Evolutionary conservation across 2,888 invertebrate genomes (phyloP).

Genomic region (Trissoscelio sp.): DNA sequence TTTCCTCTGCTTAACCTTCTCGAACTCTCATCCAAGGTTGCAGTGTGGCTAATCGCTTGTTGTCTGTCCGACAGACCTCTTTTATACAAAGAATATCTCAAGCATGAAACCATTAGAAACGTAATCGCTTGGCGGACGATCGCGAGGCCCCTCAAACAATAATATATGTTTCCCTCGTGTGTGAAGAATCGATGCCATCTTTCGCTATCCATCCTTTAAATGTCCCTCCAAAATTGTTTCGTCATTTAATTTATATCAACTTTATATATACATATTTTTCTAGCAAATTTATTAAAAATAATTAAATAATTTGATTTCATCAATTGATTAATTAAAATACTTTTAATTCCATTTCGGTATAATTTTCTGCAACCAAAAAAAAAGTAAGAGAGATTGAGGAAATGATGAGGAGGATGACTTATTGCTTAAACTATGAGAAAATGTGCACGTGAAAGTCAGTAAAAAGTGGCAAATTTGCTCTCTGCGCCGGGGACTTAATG

Average conservation of each 20-base stretch:
- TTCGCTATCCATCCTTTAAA: neutral
- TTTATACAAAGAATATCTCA: conserved; percentile 67
- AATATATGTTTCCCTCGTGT: conserved; percentile 19
- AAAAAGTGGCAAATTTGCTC: conserved; percentile 39
- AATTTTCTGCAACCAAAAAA: no score
- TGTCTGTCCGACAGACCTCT: conserved; percentile 65
- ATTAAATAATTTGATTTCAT: no score
- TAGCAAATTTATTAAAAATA: no score
- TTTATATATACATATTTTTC: no score
- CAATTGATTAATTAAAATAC: no score
- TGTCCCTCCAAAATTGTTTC: no score
- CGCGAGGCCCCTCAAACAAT: conserved; percentile 52
- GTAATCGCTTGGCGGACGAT: conserved; percentile 48
- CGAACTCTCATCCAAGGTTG: conserved; percentile 59
- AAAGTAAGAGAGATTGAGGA: conserved; percentile 23
- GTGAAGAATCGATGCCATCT: neutral
- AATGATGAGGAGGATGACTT: conserved; percentile 22
- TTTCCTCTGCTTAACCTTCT: conserved; percentile 66
- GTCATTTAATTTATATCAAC: no score
- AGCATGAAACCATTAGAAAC: conserved; percentile 68
- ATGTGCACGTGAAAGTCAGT: conserved; percentile 52
- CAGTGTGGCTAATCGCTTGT: conserved; percentile 64
- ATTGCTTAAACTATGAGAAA: conserved; percentile 50
- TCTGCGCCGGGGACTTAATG: conserved; percentile 27
- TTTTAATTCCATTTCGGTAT: no score